These are phyloP conservation scores for Stylophora pistillata DNA, from an alignment of 64 coral and sea anemone species.

Conservation along the genomic window DNA sequence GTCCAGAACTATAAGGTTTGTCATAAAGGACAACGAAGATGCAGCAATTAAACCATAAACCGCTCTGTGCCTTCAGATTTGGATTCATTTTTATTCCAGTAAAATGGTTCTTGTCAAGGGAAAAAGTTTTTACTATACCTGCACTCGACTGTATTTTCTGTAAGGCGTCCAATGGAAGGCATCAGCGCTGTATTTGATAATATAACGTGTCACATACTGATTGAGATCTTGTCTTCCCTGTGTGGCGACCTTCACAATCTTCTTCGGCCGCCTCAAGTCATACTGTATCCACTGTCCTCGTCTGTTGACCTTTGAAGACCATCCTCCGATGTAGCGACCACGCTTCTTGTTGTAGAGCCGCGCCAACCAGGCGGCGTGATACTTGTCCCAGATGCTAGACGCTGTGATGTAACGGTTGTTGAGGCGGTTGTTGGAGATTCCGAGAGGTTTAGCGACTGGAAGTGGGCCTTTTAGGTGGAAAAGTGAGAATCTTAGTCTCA, in stretches of 20 bases:
- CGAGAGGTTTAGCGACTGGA: constrained; percentile 20
- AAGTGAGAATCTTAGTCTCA: background rate
- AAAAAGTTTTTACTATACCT: background rate
- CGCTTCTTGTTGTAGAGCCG: constrained; percentile 36
- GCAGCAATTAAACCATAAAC: too few species aligned
- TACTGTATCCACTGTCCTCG: constrained; percentile 47
- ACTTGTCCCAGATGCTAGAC: constrained; percentile 27
- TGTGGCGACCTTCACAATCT: constrained; percentile 44
- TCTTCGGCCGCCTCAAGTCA: constrained; percentile 35
- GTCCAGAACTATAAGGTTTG: background rate
- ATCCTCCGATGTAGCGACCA: constrained; percentile 27
- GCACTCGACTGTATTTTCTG: constrained; percentile 16
- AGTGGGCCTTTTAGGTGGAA: background rate
- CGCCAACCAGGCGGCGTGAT: constrained; percentile 45
- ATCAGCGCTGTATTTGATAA: constrained; percentile 51
- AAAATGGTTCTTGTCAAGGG: too few species aligned
- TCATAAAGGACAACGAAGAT: too few species aligned
- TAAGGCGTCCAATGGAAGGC: constrained; percentile 32
- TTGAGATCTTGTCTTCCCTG: constrained; percentile 36
- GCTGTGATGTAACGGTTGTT: constrained; percentile 57
- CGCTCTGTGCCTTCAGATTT: too few species aligned
- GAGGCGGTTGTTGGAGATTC: constrained; percentile 50
- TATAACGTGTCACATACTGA: constrained; percentile 32
- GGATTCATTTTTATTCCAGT: too few species aligned
- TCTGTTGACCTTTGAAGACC: constrained; percentile 48